Conservation (phyloP, 2,797 vertebrate species). For the Galaxias olidus region DNA sequence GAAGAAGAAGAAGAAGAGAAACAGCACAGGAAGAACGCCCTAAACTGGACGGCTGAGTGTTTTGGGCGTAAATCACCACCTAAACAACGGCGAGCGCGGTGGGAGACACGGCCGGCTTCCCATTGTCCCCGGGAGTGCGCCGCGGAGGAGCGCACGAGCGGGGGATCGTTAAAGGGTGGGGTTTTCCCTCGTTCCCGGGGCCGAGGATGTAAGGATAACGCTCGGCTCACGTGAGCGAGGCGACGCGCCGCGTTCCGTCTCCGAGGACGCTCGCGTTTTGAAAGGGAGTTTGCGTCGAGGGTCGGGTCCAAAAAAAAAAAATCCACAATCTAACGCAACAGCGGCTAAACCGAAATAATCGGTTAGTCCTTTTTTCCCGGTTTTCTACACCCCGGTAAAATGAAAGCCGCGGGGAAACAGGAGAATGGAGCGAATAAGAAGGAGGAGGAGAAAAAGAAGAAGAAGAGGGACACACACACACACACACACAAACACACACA, state of each 20-base stretch:
- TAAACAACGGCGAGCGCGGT: constrained; percentile 9
- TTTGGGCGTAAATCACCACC: constrained; percentile 27
- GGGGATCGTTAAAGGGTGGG: constrained; percentile 24
- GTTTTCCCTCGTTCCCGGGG: constrained; percentile 16
- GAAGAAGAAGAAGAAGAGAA: too few relatives aligned
- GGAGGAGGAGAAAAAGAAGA: not conserved
- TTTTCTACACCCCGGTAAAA: constrained; percentile 33
- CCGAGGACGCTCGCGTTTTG: too few relatives aligned
- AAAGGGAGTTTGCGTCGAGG: too few relatives aligned
- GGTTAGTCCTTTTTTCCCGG: constrained; percentile 1
- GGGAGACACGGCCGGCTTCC: constrained; percentile 19
- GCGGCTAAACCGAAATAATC: too few relatives aligned
- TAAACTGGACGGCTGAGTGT: constrained; percentile 4
- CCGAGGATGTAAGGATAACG: too few relatives aligned
- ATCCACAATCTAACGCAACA: too few relatives aligned
- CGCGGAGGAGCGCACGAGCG: constrained; percentile 37
- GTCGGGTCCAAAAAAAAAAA: too few relatives aligned
- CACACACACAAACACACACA: too few relatives aligned
- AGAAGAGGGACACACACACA: constrained; percentile 16
- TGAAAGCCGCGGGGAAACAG: constrained; percentile 32
- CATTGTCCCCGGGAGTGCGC: constrained; percentile 31
- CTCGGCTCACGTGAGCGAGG: too few relatives aligned
- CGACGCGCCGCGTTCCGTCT: too few relatives aligned
- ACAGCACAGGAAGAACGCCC: not conserved
- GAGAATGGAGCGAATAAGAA: constrained; percentile 1